phyloP scores from a whole-genome alignment of 2,797 vertebrate genomes.

The Halcyon chelicuti region DNA sequence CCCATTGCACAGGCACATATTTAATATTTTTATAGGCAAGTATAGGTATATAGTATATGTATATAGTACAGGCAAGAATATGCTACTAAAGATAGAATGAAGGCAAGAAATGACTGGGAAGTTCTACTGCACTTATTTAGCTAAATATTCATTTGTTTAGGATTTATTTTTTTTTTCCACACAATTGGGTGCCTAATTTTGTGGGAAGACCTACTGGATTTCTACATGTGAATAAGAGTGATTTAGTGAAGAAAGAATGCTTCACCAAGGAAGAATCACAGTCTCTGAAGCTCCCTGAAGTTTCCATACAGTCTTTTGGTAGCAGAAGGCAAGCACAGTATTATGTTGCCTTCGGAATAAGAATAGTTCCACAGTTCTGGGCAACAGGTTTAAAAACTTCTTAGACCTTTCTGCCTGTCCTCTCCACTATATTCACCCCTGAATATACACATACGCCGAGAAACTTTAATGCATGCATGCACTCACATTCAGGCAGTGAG shows the following conservation, averaged over 20 bases:
- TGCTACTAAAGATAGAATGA: background rate
- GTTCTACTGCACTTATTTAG: background rate
- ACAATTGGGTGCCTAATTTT: constrained; percentile 9
- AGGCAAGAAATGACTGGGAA: background rate
- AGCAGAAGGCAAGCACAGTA: background rate
- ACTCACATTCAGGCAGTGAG: background rate
- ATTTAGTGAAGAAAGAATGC: background rate
- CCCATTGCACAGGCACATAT: background rate
- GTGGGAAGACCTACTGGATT: background rate
- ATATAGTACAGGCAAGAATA: background rate
- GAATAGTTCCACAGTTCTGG: background rate
- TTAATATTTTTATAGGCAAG: background rate
- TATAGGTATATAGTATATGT: no score
- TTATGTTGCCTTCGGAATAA: background rate
- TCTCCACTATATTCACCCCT: background rate
- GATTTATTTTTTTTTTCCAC: background rate
- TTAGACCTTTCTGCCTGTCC: background rate
- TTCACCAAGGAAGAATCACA: background rate
- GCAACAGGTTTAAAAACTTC: background rate
- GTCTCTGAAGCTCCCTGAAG: background rate
- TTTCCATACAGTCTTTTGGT: background rate
- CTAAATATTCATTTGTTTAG: background rate
- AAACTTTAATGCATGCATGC: rapidly evolving
- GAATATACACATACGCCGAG: background rate
- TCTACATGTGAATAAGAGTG: background rate